Evolutionary conservation across 2,797 vertebrate species (phyloP).

Genomic region (Parauchenoglanis punctatus): DNA sequence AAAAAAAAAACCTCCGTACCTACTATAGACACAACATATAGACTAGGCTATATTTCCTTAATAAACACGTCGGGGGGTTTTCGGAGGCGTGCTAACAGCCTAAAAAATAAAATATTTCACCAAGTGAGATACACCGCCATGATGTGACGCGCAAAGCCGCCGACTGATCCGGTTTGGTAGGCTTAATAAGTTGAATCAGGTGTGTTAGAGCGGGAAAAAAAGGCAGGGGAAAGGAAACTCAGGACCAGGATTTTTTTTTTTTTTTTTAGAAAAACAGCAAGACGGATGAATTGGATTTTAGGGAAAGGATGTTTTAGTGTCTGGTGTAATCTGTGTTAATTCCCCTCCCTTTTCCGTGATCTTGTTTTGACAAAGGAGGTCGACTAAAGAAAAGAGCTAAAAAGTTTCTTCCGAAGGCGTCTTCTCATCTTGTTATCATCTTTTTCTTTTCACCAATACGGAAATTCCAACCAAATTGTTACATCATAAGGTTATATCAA

Average conservation of each 20-base stretch:
- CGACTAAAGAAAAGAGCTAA: not conserved
- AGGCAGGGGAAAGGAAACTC: not conserved
- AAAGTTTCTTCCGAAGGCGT: not conserved
- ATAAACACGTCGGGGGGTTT: conserved; percentile 23
- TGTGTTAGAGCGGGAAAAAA: conserved; percentile 19
- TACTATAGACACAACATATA: not conserved
- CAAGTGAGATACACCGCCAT: not conserved
- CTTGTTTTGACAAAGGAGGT: conserved; percentile 36
- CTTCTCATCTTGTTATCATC: not conserved
- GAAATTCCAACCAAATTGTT: not conserved
- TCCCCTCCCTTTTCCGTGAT: conserved; percentile 49
- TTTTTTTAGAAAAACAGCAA: not conserved
- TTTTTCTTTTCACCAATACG: not conserved
- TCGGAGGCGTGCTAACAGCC: conserved; percentile 1
- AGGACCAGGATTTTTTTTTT: not conserved
- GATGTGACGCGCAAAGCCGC: conserved; percentile 12
- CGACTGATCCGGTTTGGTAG: not conserved
- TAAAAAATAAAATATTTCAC: not conserved
- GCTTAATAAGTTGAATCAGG: conserved; percentile 22
- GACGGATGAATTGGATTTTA: conserved; percentile 13
- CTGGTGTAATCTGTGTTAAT: conserved; percentile 12
- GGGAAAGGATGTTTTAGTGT: conserved; percentile 23
- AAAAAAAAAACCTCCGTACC: not conserved
- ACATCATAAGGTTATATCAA: not conserved
- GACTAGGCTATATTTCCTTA: conserved; percentile 17